Evolutionary conservation across 2,797 vertebrate species (phyloP), one percentile per base, ranked within the genome.

Genomic region (Xiphorhynchus erythropygius): DNA sequence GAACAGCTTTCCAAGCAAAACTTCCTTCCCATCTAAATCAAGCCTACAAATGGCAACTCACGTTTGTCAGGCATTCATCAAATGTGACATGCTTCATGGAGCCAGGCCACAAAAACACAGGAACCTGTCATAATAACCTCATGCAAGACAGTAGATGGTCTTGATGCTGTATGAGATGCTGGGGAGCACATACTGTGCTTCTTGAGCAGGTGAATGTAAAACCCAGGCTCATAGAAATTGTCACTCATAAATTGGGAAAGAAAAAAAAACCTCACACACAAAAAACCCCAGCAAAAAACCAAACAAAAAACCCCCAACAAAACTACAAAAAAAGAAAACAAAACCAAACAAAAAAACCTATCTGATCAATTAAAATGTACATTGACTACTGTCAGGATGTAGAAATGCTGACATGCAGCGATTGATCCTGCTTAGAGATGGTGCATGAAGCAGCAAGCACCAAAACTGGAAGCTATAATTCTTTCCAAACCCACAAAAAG

Each of bases 41-140:
- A 95, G 87, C 68, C 87, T 93, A 86, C 84, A 96, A 97, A 97
- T 92, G 95, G 96, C 94, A 97, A 94, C 90, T 96, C 94, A 68
- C 46, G 10, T 98, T 97, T 96, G 88, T 95, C 93, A 97, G 97
- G 94, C 94, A 94, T 94, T 96, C 91, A 96, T 82, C 95, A 96
- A 90, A 87, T 96, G 90, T 97, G 96, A 97, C 95, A 96, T 96
- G 89, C 95, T 97, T 92, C 79, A 79, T 81, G 71, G 55, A 97
- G 68, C 80, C 89, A 88, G 91, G 94, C 84, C 96, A 85, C 95
- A 95, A 77, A 93, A 84, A n/a, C 78, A 93, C 67, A 95, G 82
- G 74, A 95, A 21, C 49, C 83, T 89, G 94, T 93, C 89, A 86
- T 91, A 83, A 95, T 93, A 93, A 89, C 87, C 75, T 94, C 87